Conservation (phyloP, 2,888 invertebrate genomes). For the Nysson spinosus region DNA sequence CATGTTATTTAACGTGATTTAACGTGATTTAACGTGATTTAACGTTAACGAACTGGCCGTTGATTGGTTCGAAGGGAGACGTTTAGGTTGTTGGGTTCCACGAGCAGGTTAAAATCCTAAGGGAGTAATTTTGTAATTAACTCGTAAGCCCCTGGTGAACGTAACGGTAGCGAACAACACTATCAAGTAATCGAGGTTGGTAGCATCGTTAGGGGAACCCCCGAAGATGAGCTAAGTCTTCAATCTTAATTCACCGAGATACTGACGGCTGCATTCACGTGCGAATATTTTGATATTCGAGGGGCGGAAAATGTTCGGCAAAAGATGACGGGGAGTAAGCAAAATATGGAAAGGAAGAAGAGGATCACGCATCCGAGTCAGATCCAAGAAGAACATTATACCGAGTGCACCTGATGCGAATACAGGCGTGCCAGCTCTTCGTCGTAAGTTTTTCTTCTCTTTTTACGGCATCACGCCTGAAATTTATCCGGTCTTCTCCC, state of each 20-base stretch:
- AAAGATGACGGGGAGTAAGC: too few relatives aligned
- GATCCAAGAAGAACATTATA: too few relatives aligned
- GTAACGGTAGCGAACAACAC: slow-evolving; percentile 52
- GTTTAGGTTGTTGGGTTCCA: slow-evolving; percentile 18
- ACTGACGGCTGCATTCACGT: slow-evolving; percentile 5
- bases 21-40: slow-evolving; percentile 56
- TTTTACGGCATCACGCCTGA: slow-evolving; percentile 6
- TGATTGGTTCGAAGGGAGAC: slow-evolving; percentile 19
- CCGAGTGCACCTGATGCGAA: too few relatives aligned
- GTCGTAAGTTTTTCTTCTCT: neutral
- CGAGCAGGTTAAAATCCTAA: slow-evolving; percentile 49
- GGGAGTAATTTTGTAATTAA: slow-evolving; percentile 64
- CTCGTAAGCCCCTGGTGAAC: slow-evolving; percentile 33
- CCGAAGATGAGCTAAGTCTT: slow-evolving; percentile 50
- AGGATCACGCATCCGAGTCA: too few relatives aligned
- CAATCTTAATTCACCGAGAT: slow-evolving; percentile 48
- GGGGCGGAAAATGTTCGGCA: too few relatives aligned
- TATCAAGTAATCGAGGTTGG: slow-evolving; percentile 43
- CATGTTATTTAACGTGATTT: slow-evolving; percentile 44
- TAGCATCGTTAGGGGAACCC: slow-evolving; percentile 48
- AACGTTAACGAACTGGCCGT: slow-evolving; percentile 52
- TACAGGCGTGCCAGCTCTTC: too few relatives aligned
- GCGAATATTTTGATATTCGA: slow-evolving; percentile 6
- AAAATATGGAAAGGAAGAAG: too few relatives aligned
- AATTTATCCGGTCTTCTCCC: slow-evolving; percentile 19